phyloP scores from a whole-genome alignment of 2,888 invertebrate species.

The Melanchra persicariae region DNA sequence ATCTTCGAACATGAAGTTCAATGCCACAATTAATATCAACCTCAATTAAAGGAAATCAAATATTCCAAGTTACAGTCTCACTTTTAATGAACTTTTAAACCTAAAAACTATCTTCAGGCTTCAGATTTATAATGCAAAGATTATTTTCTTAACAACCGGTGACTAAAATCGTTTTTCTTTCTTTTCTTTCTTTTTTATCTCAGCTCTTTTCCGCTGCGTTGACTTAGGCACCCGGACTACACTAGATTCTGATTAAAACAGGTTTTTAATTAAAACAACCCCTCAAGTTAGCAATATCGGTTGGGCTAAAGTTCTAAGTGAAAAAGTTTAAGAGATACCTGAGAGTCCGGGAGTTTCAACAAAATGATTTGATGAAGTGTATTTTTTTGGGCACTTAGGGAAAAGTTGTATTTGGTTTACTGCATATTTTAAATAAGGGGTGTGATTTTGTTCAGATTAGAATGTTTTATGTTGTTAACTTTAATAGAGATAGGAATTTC shows the following conservation, averaged over 20 bases:
- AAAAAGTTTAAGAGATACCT: constrained; percentile 69
- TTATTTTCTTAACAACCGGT: constrained; percentile 31
- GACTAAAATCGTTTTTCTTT: constrained; percentile 18
- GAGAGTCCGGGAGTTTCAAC: constrained; percentile 36
- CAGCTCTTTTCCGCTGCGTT: constrained; percentile 42
- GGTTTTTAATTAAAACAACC: constrained; percentile 75
- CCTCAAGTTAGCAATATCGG: constrained; percentile 68
- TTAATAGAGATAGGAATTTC: not conserved
- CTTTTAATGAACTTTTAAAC: constrained; percentile 6
- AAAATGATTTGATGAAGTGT: constrained; percentile 38
- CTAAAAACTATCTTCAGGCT: constrained; percentile 14
- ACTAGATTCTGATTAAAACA: constrained; percentile 68
- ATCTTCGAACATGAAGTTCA: not conserved
- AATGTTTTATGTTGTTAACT: not conserved
- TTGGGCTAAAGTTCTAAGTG: constrained; percentile 67
- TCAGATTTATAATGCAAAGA: constrained; percentile 39
- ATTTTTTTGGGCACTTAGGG: constrained; percentile 26
- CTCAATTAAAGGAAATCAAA: not conserved
- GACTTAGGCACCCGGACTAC: constrained; percentile 45
- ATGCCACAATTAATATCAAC: not conserved
- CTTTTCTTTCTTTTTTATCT: constrained; percentile 30
- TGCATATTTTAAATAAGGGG: not conserved
- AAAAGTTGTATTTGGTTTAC: not conserved
- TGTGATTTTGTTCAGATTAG: not conserved
- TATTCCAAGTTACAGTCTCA: not conserved